These are phyloP conservation scores for Mungos mungo DNA, from an alignment of 2,113 vertebrate genomes.

Conservation along the genomic window DNA sequence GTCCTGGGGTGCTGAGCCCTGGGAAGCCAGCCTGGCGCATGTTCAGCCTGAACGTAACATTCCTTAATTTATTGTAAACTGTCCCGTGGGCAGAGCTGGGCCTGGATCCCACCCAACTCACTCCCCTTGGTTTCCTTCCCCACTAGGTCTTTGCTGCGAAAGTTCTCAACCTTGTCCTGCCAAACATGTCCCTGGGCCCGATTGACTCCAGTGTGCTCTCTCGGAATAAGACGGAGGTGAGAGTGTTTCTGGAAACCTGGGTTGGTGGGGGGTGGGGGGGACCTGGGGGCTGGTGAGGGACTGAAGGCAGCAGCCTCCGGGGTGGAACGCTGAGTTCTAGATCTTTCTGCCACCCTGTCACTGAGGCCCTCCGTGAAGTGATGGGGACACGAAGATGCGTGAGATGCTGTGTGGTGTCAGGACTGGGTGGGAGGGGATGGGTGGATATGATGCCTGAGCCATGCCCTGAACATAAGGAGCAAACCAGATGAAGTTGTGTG, in stretches of 20 bases:
- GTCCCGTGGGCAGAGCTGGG: neutral
- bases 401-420: neutral
- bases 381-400: neutral
- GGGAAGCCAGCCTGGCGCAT: neutral
- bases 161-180: slow-evolving; percentile 92
- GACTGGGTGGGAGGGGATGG: neutral
- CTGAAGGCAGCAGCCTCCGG: neutral
- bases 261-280: too few species aligned
- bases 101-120: neutral
- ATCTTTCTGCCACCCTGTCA: neutral
- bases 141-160: slow-evolving; percentile 92
- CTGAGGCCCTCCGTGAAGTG: neutral
- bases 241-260: slow-evolving; percentile 2
- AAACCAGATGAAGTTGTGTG: neutral
- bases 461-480: neutral
- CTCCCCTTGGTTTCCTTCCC: slow-evolving; percentile 44
- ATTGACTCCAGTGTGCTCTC: slow-evolving; percentile 93
- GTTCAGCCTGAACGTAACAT: neutral
- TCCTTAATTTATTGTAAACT: slow-evolving; percentile 41
- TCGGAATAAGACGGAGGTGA: slow-evolving; percentile 93
- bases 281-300: neutral
- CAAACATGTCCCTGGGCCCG: slow-evolving; percentile 90
- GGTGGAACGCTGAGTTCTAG: accelerated
- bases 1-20: neutral
- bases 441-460: neutral